These are phyloP conservation scores for Dorcus hopei DNA, from an alignment of 2,888 invertebrate species.

Conservation along the genomic window DNA sequence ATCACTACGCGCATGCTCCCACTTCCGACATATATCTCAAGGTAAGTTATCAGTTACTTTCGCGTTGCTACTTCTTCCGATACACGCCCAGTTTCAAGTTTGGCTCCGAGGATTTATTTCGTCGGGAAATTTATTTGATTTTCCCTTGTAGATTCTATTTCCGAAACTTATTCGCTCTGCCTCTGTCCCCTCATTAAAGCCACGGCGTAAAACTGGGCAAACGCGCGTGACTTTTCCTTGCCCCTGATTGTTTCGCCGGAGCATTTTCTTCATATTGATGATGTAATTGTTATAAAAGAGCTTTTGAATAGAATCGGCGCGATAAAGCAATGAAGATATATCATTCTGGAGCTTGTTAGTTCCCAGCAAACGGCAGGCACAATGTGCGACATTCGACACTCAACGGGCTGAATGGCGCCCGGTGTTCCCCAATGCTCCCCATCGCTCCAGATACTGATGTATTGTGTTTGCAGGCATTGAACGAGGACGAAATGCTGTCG, in stretches of 20 bases:
- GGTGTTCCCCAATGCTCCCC: slow-evolving; percentile 6
- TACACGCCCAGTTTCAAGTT: slow-evolving; percentile 41
- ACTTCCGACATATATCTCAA: slow-evolving; percentile 32
- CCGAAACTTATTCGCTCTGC: slow-evolving; percentile 1
- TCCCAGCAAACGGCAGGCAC: slow-evolving; percentile 15
- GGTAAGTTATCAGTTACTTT: slow-evolving; percentile 39
- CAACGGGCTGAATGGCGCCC: slow-evolving; percentile 9
- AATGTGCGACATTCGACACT: slow-evolving; percentile 16
- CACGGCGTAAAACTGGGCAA: too few species aligned
- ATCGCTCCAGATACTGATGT: slow-evolving; percentile 13
- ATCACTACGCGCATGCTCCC: not conserved
- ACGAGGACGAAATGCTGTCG: slow-evolving; percentile 37
- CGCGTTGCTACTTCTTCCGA: slow-evolving; percentile 38
- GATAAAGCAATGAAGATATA: slow-evolving; percentile 22
- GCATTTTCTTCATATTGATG: not conserved
- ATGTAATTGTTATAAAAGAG: slow-evolving; percentile 16
- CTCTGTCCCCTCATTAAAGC: not conserved
- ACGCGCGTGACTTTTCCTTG: too few species aligned
- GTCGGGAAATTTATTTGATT: slow-evolving; percentile 38
- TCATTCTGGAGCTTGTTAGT: slow-evolving; percentile 19
- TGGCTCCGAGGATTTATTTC: slow-evolving; percentile 36
- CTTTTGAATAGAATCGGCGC: slow-evolving; percentile 19
- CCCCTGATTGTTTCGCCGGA: too few species aligned
- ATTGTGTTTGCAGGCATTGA: slow-evolving; percentile 35
- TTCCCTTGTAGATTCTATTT: slow-evolving; percentile 27